Base-by-base conservation (phyloP, 2,113 vertebrate genomes). In the Danio rerio region DNA sequence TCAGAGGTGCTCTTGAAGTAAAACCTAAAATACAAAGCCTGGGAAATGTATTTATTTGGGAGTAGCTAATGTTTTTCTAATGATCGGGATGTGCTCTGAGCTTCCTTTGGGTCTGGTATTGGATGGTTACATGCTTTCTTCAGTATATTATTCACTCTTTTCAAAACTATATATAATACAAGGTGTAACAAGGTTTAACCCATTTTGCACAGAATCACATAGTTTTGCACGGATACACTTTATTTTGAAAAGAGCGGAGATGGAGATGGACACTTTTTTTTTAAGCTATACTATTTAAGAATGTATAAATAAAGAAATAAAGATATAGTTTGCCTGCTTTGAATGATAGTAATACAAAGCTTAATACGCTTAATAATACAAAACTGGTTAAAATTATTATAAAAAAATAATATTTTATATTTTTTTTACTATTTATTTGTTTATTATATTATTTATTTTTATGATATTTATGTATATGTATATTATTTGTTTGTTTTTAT, bases 221-320 rank as follows among this genome's bases (percentile, higher is more conserved):
- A 55, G 9, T 43, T 21, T 47, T 45, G 42, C 42, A 40, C 2
- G 0, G 5, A 71, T 16, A 52, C 18, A 52, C 12, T 78, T 78
- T 78, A 43, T 55, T 42, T 52, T 58, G 82, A 85, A 81, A 89
- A 88, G 75, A 86, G 86, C 74, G 65, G 69, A 78, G 78, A 86
- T 71, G 76, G 76, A 61, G 72, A 75, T 75, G 15, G 5, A 43
- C 42, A 20, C 0, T 8, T 56, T 42, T 80, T 11, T 21, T 69
- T 73, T 0, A 16, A 50, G 2, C 20, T 15, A n/a, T 10, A 8
- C 40, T 40, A 66, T 9, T 40, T 63, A 2, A 15, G 0, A 5
- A 10, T 0, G 7, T 8, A 56, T 15, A 56, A n/a, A 56, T 55
- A 53, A 12, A 53, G n/a, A n/a, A n/a, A n/a, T n/a, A n/a, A n/a